A percentile compares a stretch with the other conserved stretches of the same genome.
Evolutionary conservation across 2,797 vertebrate species (phyloP).

Genomic region (Typhlichthys eigenmanni): DNA sequence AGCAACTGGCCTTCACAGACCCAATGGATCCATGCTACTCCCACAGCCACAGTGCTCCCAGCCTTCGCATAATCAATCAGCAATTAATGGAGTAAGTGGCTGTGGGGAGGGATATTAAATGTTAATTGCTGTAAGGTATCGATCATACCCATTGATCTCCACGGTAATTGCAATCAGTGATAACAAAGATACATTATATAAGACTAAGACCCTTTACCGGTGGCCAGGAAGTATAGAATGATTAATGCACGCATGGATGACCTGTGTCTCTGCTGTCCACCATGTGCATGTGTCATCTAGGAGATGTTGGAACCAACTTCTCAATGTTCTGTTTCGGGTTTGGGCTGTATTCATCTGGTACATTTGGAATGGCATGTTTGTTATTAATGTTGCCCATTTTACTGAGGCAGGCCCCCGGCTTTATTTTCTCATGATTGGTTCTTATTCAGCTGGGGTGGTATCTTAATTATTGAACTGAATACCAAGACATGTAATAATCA

Average conservation of each 20-base stretch:
- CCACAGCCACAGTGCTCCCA: slow-evolving; percentile 58
- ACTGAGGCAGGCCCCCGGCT: slow-evolving; percentile 17
- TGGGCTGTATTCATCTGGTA: slow-evolving; percentile 24
- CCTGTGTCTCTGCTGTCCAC: slow-evolving; percentile 46
- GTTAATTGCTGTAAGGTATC: slow-evolving; percentile 84
- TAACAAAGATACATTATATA: slow-evolving; percentile 79
- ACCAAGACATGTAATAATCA: no score
- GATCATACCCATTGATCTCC: slow-evolving; percentile 76
- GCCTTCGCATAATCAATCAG: slow-evolving; percentile 78
- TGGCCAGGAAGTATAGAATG: slow-evolving; percentile 46
- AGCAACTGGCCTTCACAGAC: slow-evolving; percentile 56
- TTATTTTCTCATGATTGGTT: slow-evolving; percentile 22
- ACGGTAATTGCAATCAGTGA: slow-evolving; percentile 78
- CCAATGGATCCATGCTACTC: slow-evolving; percentile 69
- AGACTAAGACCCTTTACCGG: slow-evolving; percentile 53
- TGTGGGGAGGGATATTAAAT: slow-evolving; percentile 83
- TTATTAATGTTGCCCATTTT: slow-evolving; percentile 27
- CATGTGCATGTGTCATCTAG: slow-evolving; percentile 11
- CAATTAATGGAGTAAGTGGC: slow-evolving; percentile 84
- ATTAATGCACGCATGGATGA: slow-evolving; percentile 57
- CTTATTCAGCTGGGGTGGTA: background rate
- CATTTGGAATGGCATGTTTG: slow-evolving; percentile 37
- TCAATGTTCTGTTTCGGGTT: slow-evolving; percentile 12
- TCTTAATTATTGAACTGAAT: slow-evolving; percentile 14
- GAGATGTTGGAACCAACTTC: slow-evolving; percentile 21